A percentile compares a stretch with the other conserved stretches of the same genome.
These are phyloP conservation scores for Brachyalestes nurse DNA, from an alignment of 2,797 vertebrate genomes.

Conservation along the genomic window DNA sequence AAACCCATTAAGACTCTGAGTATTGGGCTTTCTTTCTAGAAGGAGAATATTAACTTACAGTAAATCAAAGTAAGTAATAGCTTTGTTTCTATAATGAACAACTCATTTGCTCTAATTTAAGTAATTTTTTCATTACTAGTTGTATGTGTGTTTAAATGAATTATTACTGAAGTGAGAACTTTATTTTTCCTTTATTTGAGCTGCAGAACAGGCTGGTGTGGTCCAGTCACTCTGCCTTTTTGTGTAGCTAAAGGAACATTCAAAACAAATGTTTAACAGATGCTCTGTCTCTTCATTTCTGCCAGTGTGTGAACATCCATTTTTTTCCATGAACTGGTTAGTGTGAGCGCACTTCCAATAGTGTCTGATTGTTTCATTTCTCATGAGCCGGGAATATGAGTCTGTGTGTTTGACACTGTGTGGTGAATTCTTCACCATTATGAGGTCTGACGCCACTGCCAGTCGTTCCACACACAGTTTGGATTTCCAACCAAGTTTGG, in stretches of 20 bases:
- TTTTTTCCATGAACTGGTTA: neutral
- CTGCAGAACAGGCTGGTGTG: no score
- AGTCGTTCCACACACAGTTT: slow-evolving; percentile 21
- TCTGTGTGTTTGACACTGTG: slow-evolving; percentile 22
- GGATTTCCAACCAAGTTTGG: slow-evolving; percentile 39
- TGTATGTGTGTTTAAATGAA: no score
- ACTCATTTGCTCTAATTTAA: no score
- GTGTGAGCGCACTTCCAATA: neutral
- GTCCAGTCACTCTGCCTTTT: slow-evolving; percentile 42
- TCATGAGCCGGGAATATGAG: slow-evolving; percentile 1
- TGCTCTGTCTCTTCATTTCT: neutral
- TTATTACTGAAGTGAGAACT: no score
- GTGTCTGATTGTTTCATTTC: slow-evolving; percentile 17
- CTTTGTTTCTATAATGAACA: no score
- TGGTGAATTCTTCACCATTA: slow-evolving; percentile 28
- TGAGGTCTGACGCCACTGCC: slow-evolving; percentile 17
- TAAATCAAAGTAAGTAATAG: no score
- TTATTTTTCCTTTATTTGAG: no score
- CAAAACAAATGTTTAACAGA: neutral
- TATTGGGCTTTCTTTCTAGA: no score
- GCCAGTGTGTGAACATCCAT: neutral
- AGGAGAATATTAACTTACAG: no score
- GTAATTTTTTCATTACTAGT: no score
- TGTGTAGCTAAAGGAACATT: neutral
- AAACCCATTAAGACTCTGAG: no score